phyloP scores from a whole-genome alignment of 2,797 vertebrate genomes.

The Enteromius treurensis region DNA sequence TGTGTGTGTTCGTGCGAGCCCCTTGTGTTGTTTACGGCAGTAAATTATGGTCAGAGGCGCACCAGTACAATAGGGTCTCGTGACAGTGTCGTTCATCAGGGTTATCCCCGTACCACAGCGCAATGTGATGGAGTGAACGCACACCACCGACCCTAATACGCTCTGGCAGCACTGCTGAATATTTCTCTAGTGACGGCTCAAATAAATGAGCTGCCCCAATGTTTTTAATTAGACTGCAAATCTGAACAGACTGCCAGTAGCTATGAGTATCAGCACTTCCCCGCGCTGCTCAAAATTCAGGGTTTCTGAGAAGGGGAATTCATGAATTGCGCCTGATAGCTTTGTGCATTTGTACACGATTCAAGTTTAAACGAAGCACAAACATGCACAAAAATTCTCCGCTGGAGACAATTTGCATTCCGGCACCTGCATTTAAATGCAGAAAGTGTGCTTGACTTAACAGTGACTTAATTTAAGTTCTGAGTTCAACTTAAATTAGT shows the following conservation, averaged over 20 bases:
- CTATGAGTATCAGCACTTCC: constrained; percentile 6
- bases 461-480: background rate
- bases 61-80: constrained; percentile 83
- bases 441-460: background rate
- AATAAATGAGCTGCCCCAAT: constrained; percentile 81
- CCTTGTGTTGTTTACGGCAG: constrained; percentile 93
- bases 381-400: background rate
- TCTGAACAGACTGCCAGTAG: constrained; percentile 48
- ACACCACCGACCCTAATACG: constrained; percentile 91
- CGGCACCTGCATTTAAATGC: background rate
- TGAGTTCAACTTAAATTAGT: background rate
- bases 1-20: constrained; percentile 32
- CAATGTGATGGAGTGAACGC: constrained; percentile 66
- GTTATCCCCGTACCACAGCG: constrained; percentile 39
- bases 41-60: constrained; percentile 91
- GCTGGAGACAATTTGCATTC: background rate
- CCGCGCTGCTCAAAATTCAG: background rate
- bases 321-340: background rate
- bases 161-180: constrained; percentile 80
- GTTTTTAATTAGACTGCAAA: constrained; percentile 77
- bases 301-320: background rate
- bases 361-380: background rate
- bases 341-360: constrained; percentile 2
- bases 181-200: constrained; percentile 86
- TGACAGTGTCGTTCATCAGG: constrained; percentile 92